Percentiles rank a stretch among this genome's conserved stretches.
phyloP scores from a whole-genome alignment of 1,140 invertebrate genomes.

The Ctenoplectra terminalis region DNA sequence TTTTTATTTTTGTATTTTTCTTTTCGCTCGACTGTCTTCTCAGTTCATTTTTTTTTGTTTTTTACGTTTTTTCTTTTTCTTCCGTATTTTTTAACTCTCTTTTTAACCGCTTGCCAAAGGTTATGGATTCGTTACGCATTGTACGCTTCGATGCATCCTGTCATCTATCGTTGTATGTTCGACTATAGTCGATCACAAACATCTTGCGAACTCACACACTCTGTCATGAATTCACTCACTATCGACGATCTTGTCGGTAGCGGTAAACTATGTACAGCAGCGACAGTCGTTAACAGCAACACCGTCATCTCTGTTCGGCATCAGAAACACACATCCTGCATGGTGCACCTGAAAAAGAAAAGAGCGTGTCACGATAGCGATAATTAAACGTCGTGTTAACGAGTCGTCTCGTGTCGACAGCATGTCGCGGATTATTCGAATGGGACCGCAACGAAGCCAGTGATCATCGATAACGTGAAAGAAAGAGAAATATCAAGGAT shows the following conservation, averaged over 20 bases:
- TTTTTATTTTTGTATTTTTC: not conserved
- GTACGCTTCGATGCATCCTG: conserved; percentile 48
- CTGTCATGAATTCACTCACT: not conserved
- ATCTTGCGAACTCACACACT: not conserved
- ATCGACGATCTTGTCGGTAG: conserved; percentile 25
- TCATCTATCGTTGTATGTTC: conserved; percentile 48
- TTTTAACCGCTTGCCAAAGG: conserved; percentile 74
- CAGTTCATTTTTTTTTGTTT: not conserved
- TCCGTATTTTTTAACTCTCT: not conserved
- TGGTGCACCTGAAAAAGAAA: not conserved
- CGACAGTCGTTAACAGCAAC: conserved; percentile 3
- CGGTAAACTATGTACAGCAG: not conserved
- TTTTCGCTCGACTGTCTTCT: not conserved
- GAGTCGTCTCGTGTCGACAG: not conserved
- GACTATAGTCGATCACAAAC: conserved; percentile 25
- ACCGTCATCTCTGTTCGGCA: not conserved
- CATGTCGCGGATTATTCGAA: not conserved
- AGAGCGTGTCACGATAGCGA: conserved; percentile 30
- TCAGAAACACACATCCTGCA: conserved; percentile 15
- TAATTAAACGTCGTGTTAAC: not conserved
- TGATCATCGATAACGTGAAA: not conserved
- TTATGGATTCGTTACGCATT: conserved; percentile 66
- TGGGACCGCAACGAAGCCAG: not conserved
- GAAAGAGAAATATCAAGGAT: not conserved
- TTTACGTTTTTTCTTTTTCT: not conserved